Base-by-base conservation (phyloP, 1,140 invertebrate species). In the Anastrepha obliqua region DNA sequence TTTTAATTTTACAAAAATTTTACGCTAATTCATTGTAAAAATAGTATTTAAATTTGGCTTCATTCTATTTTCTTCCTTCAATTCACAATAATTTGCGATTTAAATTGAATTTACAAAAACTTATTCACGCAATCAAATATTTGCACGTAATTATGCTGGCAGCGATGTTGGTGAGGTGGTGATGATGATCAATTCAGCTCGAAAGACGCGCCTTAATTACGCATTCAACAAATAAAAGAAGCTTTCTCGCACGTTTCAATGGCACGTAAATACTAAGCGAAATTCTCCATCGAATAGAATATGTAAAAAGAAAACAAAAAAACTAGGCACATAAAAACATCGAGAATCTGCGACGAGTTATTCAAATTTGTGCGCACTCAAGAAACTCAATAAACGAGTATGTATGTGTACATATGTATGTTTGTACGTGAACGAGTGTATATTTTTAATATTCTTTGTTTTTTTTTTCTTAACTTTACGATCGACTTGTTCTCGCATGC, bases 201-300 rank as follows among this genome's bases (percentile, higher is more conserved):
- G 5, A 3, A 2, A 78, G 42, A 81, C 47, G 74, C 74, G 47
- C 51, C 47, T 81, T 47, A 81, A 55, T 47, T 11, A 81, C 74
- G 6, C 20, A 17, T 47, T 8, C 6, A 55, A 47, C 74, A 29
- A 74, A 55, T 15, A 42, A 81, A 81, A 58, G 55, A 81, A 81
- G 74, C 74, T 81, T 81, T 81, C 51, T 55, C 15, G 74, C 15
- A 11, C 47, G 74, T 47, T 20, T 29, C 74, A 58, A 55, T 29
- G 74, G 74, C 74, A 81, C 51, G 17, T n/a, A 44, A 81, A 20
- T 81, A 81, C 44, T 81, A 81, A 81, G 51, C 17, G n/a, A 62
- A 29, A 74, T 74, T 74, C 70, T 51, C 44, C 42, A 51, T 74
- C 47, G 70, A 74, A 29, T 42, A 44, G 5, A 51, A 51, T 74